Evolutionary conservation across 2,888 invertebrate genomes (phyloP), one percentile per base, ranked within the genome.

Genomic region (Athetis lepigone): DNA sequence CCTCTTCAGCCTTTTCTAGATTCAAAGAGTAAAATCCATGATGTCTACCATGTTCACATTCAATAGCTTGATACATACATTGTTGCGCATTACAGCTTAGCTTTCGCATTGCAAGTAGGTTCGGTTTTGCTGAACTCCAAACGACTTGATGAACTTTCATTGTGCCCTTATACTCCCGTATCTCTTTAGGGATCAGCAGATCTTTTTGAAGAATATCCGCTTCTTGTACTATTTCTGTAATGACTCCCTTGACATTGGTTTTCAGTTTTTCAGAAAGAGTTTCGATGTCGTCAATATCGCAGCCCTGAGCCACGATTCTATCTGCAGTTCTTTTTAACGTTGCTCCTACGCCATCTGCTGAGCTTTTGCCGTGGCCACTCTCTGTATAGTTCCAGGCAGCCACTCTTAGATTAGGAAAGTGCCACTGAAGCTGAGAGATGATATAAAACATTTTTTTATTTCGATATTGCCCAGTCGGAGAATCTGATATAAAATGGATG

Each of bases 381-480:
- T 49, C 49, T 33, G 49, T 49, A 49, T 49, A 49, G 49, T 49
- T 49, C 49, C 49, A 52, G 25, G 16, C 36, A 52, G 40, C 37
- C 37, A 33, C 37, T 52, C 37, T 52, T 52, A 52, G 23, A 37
- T 37, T 37, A 52, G 33, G 37, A 39, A 52, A 40, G 37, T 52
- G 37, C 52, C 40, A 52, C 29, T 40, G 33, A 37, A 52, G 37
- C 40, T 52, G 29, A 37, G 37, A 39, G 39, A 52, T 52, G 39
- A 52, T 36, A 52, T 52, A 52, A 52, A 52, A 52, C 52, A 52
- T 52, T 37, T 33, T 51, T 52, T 52, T 52, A 52, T 52, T 52
- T 39, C 52, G 18, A 40, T 52, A 52, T 52, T 52, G 52, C n/a
- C 52, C 21, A 52, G 37, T 52, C 37, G 52, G 52, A 13, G 40